These are phyloP conservation scores for Oreochromis mossambicus DNA, from an alignment of 2,797 vertebrate species.

Conservation along the genomic window DNA sequence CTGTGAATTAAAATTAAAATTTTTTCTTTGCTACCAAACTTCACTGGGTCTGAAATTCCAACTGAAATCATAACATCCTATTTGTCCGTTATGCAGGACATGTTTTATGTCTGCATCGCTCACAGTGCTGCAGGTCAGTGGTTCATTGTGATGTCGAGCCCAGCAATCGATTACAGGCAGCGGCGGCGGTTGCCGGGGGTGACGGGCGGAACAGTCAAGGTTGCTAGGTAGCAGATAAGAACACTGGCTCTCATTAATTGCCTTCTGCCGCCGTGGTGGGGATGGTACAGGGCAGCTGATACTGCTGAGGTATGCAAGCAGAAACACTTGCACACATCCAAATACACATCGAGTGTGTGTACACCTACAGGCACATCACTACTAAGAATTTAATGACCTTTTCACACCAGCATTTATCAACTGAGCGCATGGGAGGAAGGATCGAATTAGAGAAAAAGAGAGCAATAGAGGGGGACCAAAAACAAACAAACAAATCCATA, in stretches of 20 bases:
- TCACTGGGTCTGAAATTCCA: background rate
- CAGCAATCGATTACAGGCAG: constrained; percentile 49
- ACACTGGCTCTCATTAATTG: constrained; percentile 55
- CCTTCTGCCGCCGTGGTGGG: constrained; percentile 16
- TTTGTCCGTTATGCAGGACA: background rate
- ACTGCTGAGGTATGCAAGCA: background rate
- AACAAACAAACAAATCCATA: background rate
- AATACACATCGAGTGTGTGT: background rate
- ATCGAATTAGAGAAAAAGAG: background rate
- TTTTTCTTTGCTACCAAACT: background rate
- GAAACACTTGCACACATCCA: background rate
- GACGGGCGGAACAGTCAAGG: constrained; percentile 48
- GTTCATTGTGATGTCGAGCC: constrained; percentile 12
- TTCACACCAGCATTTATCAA: background rate
- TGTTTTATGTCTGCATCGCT: background rate
- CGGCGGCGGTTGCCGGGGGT: constrained; percentile 32
- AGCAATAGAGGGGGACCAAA: background rate
- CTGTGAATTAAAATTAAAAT: background rate
- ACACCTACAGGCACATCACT: background rate
- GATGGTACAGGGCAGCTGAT: background rate
- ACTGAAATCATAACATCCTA: background rate
- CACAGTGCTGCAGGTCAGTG: background rate
- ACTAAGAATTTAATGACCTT: background rate
- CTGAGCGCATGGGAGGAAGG: background rate
- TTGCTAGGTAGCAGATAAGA: constrained; percentile 62